Conservation (phyloP, 2,797 vertebrate genomes). For the Lacerta agilis region DNA sequence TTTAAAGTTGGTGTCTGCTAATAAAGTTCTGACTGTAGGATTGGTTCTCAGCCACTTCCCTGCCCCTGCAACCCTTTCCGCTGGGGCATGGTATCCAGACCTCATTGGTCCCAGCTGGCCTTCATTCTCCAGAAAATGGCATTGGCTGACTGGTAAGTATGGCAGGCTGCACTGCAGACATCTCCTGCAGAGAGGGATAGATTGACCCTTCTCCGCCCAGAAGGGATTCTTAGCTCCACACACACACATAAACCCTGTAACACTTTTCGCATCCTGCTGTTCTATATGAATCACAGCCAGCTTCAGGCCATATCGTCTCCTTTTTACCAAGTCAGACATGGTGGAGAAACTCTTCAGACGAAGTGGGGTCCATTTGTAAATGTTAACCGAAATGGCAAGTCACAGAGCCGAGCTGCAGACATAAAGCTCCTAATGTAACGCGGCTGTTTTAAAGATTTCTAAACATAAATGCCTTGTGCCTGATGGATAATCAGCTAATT, state of each 20-base stretch:
- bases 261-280: neutral
- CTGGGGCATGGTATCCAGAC: neutral
- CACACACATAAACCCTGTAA: too few relatives aligned
- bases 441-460: constrained; percentile 33
- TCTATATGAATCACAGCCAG: constrained; percentile 2
- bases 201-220: neutral
- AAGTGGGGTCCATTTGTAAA: constrained; percentile 2
- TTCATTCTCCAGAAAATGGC: neutral
- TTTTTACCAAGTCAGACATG: neutral
- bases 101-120: neutral
- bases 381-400: constrained; percentile 37
- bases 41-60: neutral
- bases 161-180: neutral
- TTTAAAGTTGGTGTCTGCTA: too few relatives aligned
- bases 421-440: constrained; percentile 31
- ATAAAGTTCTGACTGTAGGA: neutral
- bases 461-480: constrained; percentile 39
- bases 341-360: neutral
- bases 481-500: constrained; percentile 43
- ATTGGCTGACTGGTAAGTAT: neutral
- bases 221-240: neutral
- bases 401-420: neutral
- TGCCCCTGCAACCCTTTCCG: neutral
- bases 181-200: neutral
- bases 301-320: constrained; percentile 9